Evolutionary conservation across 2,888 invertebrate species (phyloP), one percentile per base, ranked within the genome.

Genomic region (Ophioninae sp.): DNA sequence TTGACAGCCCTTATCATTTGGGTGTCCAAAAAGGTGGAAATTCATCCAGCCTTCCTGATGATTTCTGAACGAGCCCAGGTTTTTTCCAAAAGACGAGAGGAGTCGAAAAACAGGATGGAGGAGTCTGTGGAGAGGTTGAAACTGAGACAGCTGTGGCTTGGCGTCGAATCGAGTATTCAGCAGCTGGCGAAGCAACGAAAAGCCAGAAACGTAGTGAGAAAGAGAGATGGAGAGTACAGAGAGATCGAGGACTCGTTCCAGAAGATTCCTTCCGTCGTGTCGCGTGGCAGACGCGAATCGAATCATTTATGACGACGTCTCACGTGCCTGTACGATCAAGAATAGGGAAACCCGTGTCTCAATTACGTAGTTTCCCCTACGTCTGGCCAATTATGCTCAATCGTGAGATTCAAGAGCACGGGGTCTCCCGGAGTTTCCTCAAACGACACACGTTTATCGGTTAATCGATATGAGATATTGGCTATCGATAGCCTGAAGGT

Each of bases 181-280:
- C 86, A 86, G 85, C 86, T 86, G 86, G 80, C 80, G 30, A 72
- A 58, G 77, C 65, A 44, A 85, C 74, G 74, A 65, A 81, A 81
- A 73, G 20, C 20, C 58, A 72, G 64, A 51, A 17, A 30, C 30
- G 17, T 9, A 41, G 6, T 3, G 41, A 41, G 41, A 41, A 17
- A 51, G 56, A 58, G 79, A 69, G 61, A 77, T 61, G 51, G 51
- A 23, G 67, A 30, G 30, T 37, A 58, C 44, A 72, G 64, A 64
- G 59, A 72, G 64, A 63, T 9, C 41, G 68, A 67, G 56, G 41
- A 44, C 39, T 58, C 23, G 65, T 68, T 80, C 68, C 58, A n/a
- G 23, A 65, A 64, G 73, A 44, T 13, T n/a, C 56, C 63, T 41
- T 76, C 23, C n/a, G 23, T 44, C 20, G 17, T 61, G 69, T 71